These are phyloP conservation scores for Lepidurus packardi DNA, from an alignment of 1,140 invertebrate species.

Conservation along the genomic window DNA sequence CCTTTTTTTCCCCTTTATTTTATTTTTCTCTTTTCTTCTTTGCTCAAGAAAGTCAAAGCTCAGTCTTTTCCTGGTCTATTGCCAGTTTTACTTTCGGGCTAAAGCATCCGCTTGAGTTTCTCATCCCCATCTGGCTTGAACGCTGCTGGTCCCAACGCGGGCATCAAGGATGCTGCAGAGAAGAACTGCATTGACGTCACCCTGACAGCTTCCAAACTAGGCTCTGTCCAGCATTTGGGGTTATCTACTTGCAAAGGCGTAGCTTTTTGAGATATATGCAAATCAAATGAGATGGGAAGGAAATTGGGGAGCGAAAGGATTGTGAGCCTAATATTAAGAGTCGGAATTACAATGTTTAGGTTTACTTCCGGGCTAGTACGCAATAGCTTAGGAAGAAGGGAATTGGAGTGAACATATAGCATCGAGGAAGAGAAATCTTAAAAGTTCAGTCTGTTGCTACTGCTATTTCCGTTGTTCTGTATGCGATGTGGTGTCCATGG, in stretches of 20 bases:
- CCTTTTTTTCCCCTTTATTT: not conserved
- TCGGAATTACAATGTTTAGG: no score
- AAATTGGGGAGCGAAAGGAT: no score
- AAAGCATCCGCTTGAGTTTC: conserved; percentile 14
- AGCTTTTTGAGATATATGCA: no score
- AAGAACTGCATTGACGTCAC: conserved; percentile 18
- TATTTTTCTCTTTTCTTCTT: not conserved
- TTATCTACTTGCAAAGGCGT: not conserved
- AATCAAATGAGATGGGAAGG: no score
- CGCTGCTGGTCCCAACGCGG: not conserved
- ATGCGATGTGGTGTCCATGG: conserved; percentile 13
- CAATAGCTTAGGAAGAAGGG: no score
- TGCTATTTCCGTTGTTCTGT: not conserved
- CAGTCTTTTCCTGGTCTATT: not conserved
- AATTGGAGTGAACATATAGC: no score
- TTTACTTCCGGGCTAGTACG: no score
- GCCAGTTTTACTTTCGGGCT: not conserved
- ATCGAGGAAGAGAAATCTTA: not conserved
- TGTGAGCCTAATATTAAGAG: no score
- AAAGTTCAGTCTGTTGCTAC: not conserved
- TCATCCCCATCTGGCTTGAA: not conserved
- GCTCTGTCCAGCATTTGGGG: not conserved
- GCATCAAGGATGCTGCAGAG: not conserved
- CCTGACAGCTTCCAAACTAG: not conserved
- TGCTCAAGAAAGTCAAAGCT: not conserved